Conservation (phyloP, 2,113 vertebrate genomes). For the Setophaga coronata region DNA sequence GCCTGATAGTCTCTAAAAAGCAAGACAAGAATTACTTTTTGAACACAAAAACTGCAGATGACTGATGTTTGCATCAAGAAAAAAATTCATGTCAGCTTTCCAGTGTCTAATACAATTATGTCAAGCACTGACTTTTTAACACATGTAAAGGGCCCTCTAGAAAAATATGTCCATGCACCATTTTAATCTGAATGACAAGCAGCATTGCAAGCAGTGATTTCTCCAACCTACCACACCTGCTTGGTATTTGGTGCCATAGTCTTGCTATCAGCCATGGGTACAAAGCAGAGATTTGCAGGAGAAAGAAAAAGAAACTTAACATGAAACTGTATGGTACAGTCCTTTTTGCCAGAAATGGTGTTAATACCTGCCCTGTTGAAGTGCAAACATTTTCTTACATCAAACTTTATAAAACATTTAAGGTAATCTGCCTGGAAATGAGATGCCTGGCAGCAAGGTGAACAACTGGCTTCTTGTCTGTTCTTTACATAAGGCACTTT, state of each 20-base stretch:
- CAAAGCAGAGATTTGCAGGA: not conserved
- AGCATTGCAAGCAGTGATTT: not conserved
- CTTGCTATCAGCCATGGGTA: not conserved
- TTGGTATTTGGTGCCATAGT: not conserved
- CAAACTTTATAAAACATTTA: not conserved
- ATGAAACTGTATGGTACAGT: not conserved
- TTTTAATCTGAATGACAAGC: not conserved
- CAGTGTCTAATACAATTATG: not conserved
- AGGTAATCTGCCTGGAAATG: not conserved
- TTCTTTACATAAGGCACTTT: not conserved
- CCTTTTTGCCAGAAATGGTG: not conserved
- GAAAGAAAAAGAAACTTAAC: not conserved
- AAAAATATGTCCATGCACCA: not conserved
- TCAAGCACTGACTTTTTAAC: not conserved
- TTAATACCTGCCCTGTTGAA: not conserved
- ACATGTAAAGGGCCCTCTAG: not conserved
- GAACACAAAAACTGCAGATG: not conserved
- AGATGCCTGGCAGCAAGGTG: not conserved
- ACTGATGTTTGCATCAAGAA: not conserved
- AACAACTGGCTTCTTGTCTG: not conserved
- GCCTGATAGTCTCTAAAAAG: not conserved
- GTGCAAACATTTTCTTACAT: not conserved
- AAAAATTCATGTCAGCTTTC: not conserved
- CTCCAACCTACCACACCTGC: not conserved
- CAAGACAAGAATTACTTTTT: not conserved